These are phyloP conservation scores for Adelphocoris suturalis DNA, from an alignment of 2,888 invertebrate species.

Conservation along the genomic window DNA sequence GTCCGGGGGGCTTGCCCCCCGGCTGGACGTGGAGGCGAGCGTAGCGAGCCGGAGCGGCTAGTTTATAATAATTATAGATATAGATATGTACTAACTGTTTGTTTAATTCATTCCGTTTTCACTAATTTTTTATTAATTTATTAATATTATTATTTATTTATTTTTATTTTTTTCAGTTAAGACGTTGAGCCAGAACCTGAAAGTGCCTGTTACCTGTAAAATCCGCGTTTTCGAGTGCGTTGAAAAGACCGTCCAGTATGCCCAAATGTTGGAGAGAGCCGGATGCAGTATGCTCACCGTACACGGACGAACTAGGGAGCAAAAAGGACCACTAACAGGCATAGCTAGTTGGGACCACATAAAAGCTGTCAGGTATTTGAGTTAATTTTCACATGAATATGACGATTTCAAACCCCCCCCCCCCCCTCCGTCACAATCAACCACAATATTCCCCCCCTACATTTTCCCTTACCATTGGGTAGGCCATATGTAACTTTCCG, in stretches of 20 bases:
- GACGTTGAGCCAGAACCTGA: slow-evolving; percentile 84
- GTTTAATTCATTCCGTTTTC: no score
- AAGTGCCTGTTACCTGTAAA: slow-evolving; percentile 97
- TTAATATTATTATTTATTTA: no score
- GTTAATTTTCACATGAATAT: background rate
- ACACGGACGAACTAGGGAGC: slow-evolving; percentile 96
- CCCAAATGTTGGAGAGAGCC: slow-evolving; percentile 95
- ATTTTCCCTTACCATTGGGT: no score
- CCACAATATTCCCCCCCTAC: no score
- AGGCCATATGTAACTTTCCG: no score
- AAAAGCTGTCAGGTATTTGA: slow-evolving; percentile 88
- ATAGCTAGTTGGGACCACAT: slow-evolving; percentile 96
- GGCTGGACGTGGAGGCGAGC: no score
- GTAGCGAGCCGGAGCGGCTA: no score
- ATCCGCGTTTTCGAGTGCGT: slow-evolving; percentile 93
- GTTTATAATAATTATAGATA: no score
- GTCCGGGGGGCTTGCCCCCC: no score
- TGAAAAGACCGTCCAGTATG: slow-evolving; percentile 93
- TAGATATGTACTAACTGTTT: no score
- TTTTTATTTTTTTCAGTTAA: slow-evolving; percentile 82
- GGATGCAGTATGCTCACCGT: slow-evolving; percentile 95
- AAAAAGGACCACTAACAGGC: slow-evolving; percentile 97
- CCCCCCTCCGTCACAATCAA: no score
- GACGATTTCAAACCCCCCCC: no score
- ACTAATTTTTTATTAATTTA: background rate